A percentile compares a stretch with the other conserved stretches of the same genome.
These are phyloP conservation scores for Brassicogethes aeneus DNA, from an alignment of 2,888 invertebrate genomes.

Conservation along the genomic window DNA sequence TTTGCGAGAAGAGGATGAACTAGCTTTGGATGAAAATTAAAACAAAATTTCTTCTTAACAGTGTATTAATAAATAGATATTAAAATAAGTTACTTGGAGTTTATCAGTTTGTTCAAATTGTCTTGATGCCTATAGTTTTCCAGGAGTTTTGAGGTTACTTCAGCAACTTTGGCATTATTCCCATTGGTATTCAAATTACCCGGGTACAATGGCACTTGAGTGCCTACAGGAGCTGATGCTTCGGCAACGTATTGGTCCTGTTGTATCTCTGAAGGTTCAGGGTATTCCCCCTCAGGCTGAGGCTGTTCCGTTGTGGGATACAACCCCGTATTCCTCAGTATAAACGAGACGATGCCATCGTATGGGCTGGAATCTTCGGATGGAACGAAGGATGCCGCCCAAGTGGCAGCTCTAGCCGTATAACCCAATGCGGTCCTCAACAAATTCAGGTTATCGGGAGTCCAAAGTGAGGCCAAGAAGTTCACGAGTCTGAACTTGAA, in stretches of 20 bases:
- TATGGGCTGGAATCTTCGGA: conserved; percentile 8
- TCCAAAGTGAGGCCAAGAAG: conserved; percentile 22
- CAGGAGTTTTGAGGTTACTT: neutral
- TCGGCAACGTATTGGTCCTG: neutral
- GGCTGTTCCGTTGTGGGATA: neutral
- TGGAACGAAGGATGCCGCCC: conserved; percentile 12
- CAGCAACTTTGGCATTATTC: neutral
- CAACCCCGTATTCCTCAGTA: neutral
- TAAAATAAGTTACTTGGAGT: too few species aligned
- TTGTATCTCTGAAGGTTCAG: neutral
- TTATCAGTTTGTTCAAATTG: too few species aligned
- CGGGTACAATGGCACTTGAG: neutral
- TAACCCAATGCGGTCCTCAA: conserved; percentile 18
- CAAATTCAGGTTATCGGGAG: conserved; percentile 24
- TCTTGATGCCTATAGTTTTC: neutral
- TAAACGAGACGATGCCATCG: neutral
- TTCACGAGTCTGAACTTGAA: conserved; percentile 22
- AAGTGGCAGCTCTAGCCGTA: conserved; percentile 12
- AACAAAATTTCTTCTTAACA: too few species aligned
- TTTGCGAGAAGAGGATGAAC: too few species aligned
- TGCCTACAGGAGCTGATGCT: neutral
- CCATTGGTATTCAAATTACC: neutral
- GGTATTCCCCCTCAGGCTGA: neutral
- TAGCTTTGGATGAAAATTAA: too few species aligned
- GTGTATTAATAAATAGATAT: too few species aligned